Evolutionary conservation across 1,140 invertebrate genomes (phyloP).

Genomic region (Matsumurasca onukii): DNA sequence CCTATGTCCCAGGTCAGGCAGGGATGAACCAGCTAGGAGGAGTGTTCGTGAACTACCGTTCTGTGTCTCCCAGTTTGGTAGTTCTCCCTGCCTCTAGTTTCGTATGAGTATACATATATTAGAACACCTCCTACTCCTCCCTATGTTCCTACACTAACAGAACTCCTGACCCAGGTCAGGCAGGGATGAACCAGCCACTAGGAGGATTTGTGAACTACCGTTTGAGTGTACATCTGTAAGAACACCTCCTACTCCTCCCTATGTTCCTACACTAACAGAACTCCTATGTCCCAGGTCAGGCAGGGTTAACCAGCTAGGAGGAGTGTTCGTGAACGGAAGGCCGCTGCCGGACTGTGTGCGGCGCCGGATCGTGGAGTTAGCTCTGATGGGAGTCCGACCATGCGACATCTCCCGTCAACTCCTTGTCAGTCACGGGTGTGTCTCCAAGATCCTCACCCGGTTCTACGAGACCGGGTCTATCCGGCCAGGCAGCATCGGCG

Average conservation of each 20-base stretch:
- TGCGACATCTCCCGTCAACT: conserved; percentile 95
- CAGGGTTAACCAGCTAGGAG: conserved; percentile 93
- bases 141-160: too few species aligned
- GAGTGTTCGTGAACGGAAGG: conserved; percentile 93
- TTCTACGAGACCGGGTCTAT: conserved; percentile 96
- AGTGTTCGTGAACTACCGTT: too few species aligned
- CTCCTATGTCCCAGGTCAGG: conserved; percentile 68
- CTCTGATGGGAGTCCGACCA: conserved; percentile 86
- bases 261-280: too few species aligned
- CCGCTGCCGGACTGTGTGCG: conserved; percentile 93
- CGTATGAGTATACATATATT: too few species aligned
- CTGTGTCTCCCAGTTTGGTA: too few species aligned
- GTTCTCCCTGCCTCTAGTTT: too few species aligned
- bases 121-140: too few species aligned
- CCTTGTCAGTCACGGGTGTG: conserved; percentile 92
- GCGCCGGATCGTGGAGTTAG: conserved; percentile 90
- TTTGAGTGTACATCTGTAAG: too few species aligned
- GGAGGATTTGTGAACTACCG: conserved; percentile 96
- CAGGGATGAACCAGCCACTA: conserved; percentile 93
- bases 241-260: too few species aligned
- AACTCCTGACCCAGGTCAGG: too few species aligned
- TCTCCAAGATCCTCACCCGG: conserved; percentile 95
- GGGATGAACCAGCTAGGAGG: conserved; percentile 96
- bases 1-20: conserved; percentile 89
- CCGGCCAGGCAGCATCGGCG: conserved; percentile 85